These are phyloP conservation scores for Threskiornis aethiopicus DNA, from an alignment of 2,797 vertebrate species.

Conservation along the genomic window DNA sequence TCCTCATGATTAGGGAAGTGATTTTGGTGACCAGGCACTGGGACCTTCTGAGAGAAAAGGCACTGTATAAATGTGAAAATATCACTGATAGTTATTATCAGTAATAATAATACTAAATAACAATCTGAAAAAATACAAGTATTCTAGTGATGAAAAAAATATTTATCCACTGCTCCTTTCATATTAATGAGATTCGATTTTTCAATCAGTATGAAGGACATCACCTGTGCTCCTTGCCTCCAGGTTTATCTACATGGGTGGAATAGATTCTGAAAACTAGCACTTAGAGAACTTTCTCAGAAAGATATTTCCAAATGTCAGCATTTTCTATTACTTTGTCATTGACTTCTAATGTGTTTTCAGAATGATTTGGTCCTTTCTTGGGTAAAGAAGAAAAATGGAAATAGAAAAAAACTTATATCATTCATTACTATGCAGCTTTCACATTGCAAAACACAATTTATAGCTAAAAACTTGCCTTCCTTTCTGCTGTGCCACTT, in stretches of 20 bases:
- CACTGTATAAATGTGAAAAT: neutral
- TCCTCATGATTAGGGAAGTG: neutral
- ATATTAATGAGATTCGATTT: conserved; percentile 50
- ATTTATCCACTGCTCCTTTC: neutral
- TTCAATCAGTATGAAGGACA: conserved; percentile 41
- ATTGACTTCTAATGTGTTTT: conserved; percentile 74
- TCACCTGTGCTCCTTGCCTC: conserved; percentile 35
- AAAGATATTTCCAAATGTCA: conserved; percentile 71
- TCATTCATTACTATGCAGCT: conserved; percentile 74
- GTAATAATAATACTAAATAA: neutral
- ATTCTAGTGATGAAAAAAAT: neutral
- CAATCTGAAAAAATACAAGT: neutral
- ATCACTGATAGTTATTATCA: neutral
- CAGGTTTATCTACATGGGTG: conserved; percentile 9
- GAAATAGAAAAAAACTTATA: conserved; percentile 61
- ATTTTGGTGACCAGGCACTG: neutral
- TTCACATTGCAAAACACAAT: conserved; percentile 75
- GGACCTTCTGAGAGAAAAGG: neutral
- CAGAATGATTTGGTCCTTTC: conserved; percentile 71
- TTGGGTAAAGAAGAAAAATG: conserved; percentile 72
- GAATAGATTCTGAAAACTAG: conserved; percentile 54
- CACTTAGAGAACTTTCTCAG: conserved; percentile 58
- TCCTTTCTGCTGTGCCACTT: conserved; percentile 69
- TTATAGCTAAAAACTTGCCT: conserved; percentile 69
- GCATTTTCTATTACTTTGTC: conserved; percentile 77